Evolutionary conservation across 37 sponge, comb jelly and placozoan species (phyloP), one percentile per base, ranked within the genome.

Genomic region (Haliclona indistincta): DNA sequence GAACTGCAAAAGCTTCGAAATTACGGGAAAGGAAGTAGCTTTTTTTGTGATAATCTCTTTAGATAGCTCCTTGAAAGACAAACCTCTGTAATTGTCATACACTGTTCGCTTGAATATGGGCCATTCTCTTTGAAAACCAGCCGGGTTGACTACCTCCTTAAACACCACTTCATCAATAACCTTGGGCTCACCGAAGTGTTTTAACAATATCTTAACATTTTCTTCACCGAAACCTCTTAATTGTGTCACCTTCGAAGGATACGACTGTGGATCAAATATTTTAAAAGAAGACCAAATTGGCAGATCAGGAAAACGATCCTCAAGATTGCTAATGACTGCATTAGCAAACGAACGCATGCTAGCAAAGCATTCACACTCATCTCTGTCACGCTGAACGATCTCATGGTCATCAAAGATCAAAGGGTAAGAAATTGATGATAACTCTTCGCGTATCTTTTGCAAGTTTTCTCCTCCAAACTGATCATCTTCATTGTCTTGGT

Each of bases 1-100:
- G 51, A 47, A 47, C 51, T 17, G 15, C 51, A 47, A 47, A 10
- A 47, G 15, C 51, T 17, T 17, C 51, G 15, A 58, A n/a, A 58
- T 58, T 58, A n/a, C 28, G 7, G 60, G 60, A 58, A 58, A 58
- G n/a, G 28, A 58, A 25, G 60, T n/a, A 20, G 6, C n/a, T 20
- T 20, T 58, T 26, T 58, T 11, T n/a, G 60, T 58, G 22, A 58
- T 58, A 58, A 58, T 58, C 28, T 58, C 60, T 20, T 58, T 58
- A 7, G 60, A 11, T 20, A 58, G n/a, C 60, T 58, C 60, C 25
- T 58, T 58, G 25, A 58, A 58, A 25, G 60, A 58, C 26, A 58
- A 26, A n/a, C 60, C n/a, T 58, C 60, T 58, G 60, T 58, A 58
- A n/a, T 58, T 58, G 60, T 58, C 60, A 58, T 58, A 58, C 26